These are phyloP conservation scores for Zaprionus vittiger DNA, from an alignment of 1,140 invertebrate species.

Conservation along the genomic window DNA sequence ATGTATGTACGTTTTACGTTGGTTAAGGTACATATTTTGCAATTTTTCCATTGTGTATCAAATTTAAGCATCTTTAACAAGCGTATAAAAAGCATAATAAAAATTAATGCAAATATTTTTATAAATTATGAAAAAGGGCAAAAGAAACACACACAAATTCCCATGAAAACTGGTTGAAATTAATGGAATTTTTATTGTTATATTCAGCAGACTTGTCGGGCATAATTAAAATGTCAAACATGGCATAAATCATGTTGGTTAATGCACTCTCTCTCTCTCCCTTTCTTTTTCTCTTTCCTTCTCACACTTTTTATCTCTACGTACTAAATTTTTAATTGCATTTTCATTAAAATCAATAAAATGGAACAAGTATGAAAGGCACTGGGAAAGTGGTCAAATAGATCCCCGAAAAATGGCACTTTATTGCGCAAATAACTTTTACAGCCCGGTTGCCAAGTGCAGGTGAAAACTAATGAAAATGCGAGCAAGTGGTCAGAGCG, in stretches of 20 bases:
- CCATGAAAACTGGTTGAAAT: slow-evolving; percentile 55
- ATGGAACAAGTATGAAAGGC: slow-evolving; percentile 29
- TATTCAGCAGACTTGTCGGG: slow-evolving; percentile 6
- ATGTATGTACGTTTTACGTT: too few species aligned
- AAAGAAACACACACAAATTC: slow-evolving; percentile 17
- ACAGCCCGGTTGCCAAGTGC: slow-evolving; percentile 48
- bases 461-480: slow-evolving; percentile 75
- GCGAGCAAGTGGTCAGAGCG: slow-evolving; percentile 30
- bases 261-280: slow-evolving; percentile 52
- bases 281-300: background rate
- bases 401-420: slow-evolving; percentile 27
- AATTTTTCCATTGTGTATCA: background rate
- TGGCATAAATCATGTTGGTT: slow-evolving; percentile 71
- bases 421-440: slow-evolving; percentile 73
- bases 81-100: slow-evolving; percentile 18
- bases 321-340: slow-evolving; percentile 77
- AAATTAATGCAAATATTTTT: slow-evolving; percentile 55
- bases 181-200: slow-evolving; percentile 30
- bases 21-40: too few species aligned
- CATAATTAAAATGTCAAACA: slow-evolving; percentile 69
- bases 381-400: slow-evolving; percentile 18
- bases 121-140: slow-evolving; percentile 57
- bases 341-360: slow-evolving; percentile 79
- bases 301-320: slow-evolving; percentile 22
- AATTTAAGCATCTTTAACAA: background rate